phyloP scores from a whole-genome alignment of 2,797 vertebrate species.

The Xiphorhynchus erythropygius region DNA sequence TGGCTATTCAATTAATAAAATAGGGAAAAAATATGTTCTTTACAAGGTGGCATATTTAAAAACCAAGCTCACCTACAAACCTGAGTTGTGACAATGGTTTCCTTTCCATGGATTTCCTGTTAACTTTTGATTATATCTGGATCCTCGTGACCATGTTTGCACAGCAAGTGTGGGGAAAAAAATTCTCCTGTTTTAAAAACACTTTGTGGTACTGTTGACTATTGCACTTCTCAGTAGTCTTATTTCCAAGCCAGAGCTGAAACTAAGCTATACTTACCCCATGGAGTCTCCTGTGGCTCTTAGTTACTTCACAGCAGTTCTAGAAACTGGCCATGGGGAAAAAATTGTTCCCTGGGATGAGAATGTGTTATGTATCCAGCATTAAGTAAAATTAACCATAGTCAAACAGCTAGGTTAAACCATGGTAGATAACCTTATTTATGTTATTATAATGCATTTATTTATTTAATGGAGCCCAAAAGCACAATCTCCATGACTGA shows the following conservation, averaged over 20 bases:
- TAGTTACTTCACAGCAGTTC: background rate
- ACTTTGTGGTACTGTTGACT: background rate
- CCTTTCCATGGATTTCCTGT: background rate
- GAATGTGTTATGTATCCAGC: background rate
- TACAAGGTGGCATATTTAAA: background rate
- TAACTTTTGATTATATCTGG: background rate
- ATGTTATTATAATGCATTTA: background rate
- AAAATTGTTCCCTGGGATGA: background rate
- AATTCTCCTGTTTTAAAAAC: background rate
- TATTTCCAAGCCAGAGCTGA: background rate
- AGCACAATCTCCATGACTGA: background rate
- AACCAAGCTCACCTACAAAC: background rate
- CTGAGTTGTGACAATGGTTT: background rate
- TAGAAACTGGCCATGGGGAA: background rate
- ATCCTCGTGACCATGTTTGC: background rate
- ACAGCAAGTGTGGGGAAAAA: background rate
- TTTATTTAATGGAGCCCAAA: background rate
- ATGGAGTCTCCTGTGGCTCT: background rate
- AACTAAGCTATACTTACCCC: background rate
- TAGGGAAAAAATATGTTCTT: accelerated
- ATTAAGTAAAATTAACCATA: background rate
- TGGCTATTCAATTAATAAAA: background rate
- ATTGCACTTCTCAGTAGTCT: background rate
- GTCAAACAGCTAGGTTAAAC: background rate
- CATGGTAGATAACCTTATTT: background rate